phyloP scores from a whole-genome alignment of 2,888 invertebrate species.

The Eristalis pertinax region DNA sequence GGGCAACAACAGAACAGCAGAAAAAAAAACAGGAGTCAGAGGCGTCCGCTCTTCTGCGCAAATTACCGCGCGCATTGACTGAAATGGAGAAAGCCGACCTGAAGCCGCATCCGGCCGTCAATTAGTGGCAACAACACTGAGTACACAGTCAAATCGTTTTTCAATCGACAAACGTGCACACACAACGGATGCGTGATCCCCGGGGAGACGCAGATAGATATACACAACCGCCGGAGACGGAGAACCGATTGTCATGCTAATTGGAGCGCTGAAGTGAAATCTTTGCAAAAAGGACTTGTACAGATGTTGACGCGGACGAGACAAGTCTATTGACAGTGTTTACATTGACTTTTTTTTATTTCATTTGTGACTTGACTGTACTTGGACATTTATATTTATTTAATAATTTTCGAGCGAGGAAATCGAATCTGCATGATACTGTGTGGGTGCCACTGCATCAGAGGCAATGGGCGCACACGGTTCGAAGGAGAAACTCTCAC shows the following conservation, averaged over 20 bases:
- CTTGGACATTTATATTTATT: not conserved
- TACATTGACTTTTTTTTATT: slow-evolving; percentile 12
- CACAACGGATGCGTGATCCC: slow-evolving; percentile 38
- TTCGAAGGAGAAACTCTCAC: slow-evolving; percentile 88
- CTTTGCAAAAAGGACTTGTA: slow-evolving; percentile 55
- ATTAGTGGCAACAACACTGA: slow-evolving; percentile 56
- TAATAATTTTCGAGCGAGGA: slow-evolving; percentile 25
- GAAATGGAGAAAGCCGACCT: slow-evolving; percentile 63
- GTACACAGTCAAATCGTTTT: slow-evolving; percentile 50
- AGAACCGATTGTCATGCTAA: slow-evolving; percentile 47
- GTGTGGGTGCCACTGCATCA: slow-evolving; percentile 63
- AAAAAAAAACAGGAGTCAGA: not conserved
- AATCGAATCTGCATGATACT: slow-evolving; percentile 51
- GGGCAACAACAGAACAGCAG: slow-evolving; percentile 13
- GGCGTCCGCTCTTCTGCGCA: not conserved
- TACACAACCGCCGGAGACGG: not conserved
- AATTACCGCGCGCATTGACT: slow-evolving; percentile 30
- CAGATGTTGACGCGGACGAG: slow-evolving; percentile 48
- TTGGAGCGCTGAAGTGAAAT: slow-evolving; percentile 45
- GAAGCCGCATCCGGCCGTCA: slow-evolving; percentile 66
- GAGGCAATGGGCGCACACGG: slow-evolving; percentile 87
- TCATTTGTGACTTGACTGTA: not conserved
- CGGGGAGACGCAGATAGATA: slow-evolving; percentile 27
- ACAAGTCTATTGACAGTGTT: slow-evolving; percentile 52
- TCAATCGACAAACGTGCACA: slow-evolving; percentile 62